These are phyloP conservation scores for Drosophila mojavensis DNA, from an alignment of 1,140 invertebrate species.

Conservation along the genomic window DNA sequence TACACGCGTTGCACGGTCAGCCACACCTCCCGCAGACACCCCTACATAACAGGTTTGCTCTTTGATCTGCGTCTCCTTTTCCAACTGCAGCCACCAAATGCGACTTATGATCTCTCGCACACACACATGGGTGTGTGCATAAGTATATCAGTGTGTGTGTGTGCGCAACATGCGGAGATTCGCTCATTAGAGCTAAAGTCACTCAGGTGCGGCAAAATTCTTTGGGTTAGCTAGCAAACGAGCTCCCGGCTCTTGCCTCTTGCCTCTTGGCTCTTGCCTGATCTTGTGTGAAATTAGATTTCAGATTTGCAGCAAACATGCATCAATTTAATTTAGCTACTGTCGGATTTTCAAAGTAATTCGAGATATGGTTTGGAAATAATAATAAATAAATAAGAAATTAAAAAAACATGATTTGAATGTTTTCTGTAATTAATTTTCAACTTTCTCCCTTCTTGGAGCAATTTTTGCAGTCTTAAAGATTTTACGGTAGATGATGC, in stretches of 20 bases:
- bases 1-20: neutral
- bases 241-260: neutral
- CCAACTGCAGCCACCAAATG: conserved; percentile 1
- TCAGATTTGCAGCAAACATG: neutral
- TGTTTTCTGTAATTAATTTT: no score
- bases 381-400: no score
- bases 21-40: neutral
- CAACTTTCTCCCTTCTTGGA: no score
- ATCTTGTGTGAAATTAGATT: conserved; percentile 21
- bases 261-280: conserved; percentile 6
- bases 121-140: neutral
- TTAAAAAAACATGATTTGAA: no score
- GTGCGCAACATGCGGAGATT: conserved; percentile 53
- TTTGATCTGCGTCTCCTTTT: conserved; percentile 43
- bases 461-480: no score
- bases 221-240: conserved; percentile 9
- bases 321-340: neutral
- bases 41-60: conserved; percentile 47
- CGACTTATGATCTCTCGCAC: conserved; percentile 69
- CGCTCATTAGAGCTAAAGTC: conserved; percentile 69
- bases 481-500: no score
- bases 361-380: no score
- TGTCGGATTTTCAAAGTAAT: neutral
- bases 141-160: neutral
- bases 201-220: conserved; percentile 63